These are phyloP conservation scores for Cyaniris semiargus DNA, from an alignment of 2,888 invertebrate species.

Conservation along the genomic window DNA sequence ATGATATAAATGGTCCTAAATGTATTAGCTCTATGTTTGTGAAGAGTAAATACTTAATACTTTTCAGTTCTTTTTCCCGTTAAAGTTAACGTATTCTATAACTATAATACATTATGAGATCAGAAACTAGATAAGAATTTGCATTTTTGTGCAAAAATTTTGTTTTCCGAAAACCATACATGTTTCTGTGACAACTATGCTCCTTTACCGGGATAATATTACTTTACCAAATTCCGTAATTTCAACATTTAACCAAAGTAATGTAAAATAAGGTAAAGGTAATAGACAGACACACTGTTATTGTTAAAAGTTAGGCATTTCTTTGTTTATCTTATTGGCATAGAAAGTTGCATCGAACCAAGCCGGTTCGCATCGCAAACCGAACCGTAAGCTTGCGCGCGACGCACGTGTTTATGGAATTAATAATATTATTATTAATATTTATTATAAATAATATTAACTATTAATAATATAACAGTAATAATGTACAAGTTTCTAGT, in stretches of 20 bases:
- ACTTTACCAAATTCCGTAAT: too few relatives aligned
- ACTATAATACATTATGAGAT: too few relatives aligned
- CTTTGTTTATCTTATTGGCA: conserved; percentile 17
- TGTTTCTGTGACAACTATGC: too few relatives aligned
- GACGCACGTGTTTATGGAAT: background rate
- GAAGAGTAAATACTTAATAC: background rate
- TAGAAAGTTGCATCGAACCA: conserved; percentile 1
- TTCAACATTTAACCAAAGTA: too few relatives aligned
- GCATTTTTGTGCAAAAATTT: too few relatives aligned
- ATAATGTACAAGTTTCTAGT: conserved; percentile 13
- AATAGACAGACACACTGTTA: background rate
- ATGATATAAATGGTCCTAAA: background rate
- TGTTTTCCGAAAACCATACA: too few relatives aligned
- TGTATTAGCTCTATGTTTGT: background rate
- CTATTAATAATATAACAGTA: background rate
- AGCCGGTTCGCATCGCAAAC: conserved; percentile 10
- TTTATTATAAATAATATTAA: background rate
- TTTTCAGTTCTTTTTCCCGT: too few relatives aligned
- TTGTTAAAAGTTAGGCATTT: background rate
- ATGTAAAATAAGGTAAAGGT: too few relatives aligned
- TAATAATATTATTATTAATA: conserved; percentile 9
- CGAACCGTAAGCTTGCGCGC: background rate
- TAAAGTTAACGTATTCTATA: too few relatives aligned
- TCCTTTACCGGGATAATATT: too few relatives aligned
- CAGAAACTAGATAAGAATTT: too few relatives aligned